phyloP scores from a whole-genome alignment of 2,113 vertebrate genomes.

The Himantopus leucocephalus region DNA sequence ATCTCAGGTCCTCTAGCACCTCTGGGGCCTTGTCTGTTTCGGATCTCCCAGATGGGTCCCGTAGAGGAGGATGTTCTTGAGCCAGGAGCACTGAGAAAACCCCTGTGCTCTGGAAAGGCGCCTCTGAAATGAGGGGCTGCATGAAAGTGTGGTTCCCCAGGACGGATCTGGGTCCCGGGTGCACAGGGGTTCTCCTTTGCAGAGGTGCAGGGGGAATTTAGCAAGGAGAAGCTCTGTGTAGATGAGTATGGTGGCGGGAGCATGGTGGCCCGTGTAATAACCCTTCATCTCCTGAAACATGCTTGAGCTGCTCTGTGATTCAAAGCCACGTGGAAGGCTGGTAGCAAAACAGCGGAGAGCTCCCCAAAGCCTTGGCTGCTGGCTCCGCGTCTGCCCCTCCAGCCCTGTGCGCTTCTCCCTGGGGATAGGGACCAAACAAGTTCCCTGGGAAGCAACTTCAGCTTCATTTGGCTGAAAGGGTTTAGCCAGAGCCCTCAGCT shows the following conservation, averaged over 20 bases:
- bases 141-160: not conserved
- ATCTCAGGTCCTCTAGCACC: not conserved
- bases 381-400: accelerated
- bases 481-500: not conserved
- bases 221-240: not conserved
- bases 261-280: not conserved
- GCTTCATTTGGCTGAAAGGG: not conserved
- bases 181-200: not conserved
- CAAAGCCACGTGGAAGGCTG: not conserved
- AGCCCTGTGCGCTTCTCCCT: not conserved
- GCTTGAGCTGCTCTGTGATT: not conserved
- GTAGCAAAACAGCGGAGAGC: not conserved
- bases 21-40: not conserved
- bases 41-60: not conserved
- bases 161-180: not conserved
- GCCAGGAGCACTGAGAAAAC: not conserved
- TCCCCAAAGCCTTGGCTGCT: not conserved
- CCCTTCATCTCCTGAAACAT: not conserved
- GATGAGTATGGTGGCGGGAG: not conserved
- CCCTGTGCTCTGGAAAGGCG: not conserved
- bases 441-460: not conserved
- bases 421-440: not conserved
- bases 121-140: not conserved
- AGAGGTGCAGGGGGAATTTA: not conserved
- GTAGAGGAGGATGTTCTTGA: not conserved